Base-by-base conservation (phyloP, 2,113 vertebrate species). In the Ptychochromis oligacanthus region DNA sequence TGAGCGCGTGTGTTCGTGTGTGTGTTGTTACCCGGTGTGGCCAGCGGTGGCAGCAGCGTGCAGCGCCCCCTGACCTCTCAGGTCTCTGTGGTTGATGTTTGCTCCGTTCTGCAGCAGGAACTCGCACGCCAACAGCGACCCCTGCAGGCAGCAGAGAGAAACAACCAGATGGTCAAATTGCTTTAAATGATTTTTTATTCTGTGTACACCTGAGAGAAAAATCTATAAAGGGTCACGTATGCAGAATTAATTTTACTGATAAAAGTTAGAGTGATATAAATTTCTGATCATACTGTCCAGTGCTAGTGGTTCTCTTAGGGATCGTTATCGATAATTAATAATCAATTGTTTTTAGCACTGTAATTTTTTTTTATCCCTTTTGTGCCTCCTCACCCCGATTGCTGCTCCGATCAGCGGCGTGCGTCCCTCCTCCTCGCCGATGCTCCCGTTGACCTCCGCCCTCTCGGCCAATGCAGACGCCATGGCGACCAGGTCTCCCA, bases 31-130 rank as follows among this genome's bases (percentile, higher is more conserved):
- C 95, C 95, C 95, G 0, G 96, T 96, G 93, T 96, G 95, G 28
- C 95, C 95, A 6, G 89, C 91, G 6, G 93, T 94, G 80, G 94
- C 94, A 0, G 96, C 95, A 0, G 93, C 86, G 54, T 96, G 96
- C 64, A 96, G 90, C 0, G 96, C 95, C 7, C 95, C 96, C 3
- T 81, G 95, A 17, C 95, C 96, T 28, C 94, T 83, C 75, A 87
- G 93, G 89, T 96, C 96, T 67, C 96, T 55, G 88, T 94, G 88
- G 88, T 95, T 96, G 22, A 96, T 83, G 13, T 95, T 95, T 0
- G 96, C 94, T 0, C 95, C 94, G 26, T 96, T 96, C 87, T 91
- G 94, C 77, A 96, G 86, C 85, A 96, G 90, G 81, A 95, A 96
- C 91, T 96, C 95, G 1, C 95, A 96, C 3, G 95, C 95, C 60